Percentiles rank a stretch among this genome's conserved stretches.
Evolutionary conservation across 2,888 invertebrate species (phyloP).

Genomic region (Byasa hedistus): DNA sequence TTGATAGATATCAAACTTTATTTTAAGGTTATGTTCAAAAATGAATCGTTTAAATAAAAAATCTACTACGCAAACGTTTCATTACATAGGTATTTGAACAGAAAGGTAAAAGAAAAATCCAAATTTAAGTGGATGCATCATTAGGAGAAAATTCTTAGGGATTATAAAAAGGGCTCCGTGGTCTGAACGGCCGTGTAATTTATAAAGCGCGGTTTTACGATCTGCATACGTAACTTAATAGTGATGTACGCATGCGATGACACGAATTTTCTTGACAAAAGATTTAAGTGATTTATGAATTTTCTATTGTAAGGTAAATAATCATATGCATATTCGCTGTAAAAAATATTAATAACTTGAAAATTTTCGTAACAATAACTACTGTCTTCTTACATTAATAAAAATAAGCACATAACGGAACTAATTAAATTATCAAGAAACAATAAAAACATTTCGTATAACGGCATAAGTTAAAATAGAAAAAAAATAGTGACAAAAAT

Average conservation of each 20-base stretch:
- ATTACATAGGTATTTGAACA: constrained; percentile 42
- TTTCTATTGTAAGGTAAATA: too few relatives aligned
- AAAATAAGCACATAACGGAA: too few relatives aligned
- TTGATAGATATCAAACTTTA: not conserved
- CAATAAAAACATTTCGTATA: too few relatives aligned
- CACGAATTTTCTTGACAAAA: not conserved
- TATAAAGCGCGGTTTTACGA: constrained; percentile 69
- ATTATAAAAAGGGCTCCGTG: constrained; percentile 66
- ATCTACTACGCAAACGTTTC: constrained; percentile 23
- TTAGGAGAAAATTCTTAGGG: constrained; percentile 70
- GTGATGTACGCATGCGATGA: constrained; percentile 35
- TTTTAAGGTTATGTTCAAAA: not conserved
- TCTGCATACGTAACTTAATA: constrained; percentile 62
- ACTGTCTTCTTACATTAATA: too few relatives aligned
- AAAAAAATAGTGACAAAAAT: too few relatives aligned
- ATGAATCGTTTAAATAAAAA: constrained; percentile 15
- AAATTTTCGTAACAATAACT: too few relatives aligned
- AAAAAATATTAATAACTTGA: too few relatives aligned
- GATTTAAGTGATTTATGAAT: too few relatives aligned
- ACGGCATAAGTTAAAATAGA: too few relatives aligned
- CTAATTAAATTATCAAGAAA: too few relatives aligned
- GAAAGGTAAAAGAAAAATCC: constrained; percentile 56
- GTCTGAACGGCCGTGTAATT: constrained; percentile 60
- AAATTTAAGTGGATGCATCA: constrained; percentile 64
- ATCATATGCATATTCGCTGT: too few relatives aligned